Percentiles rank a stretch among this genome's conserved stretches.
These are phyloP conservation scores for Tetramorium parvispinum DNA, from an alignment of 1,140 invertebrate species.

Conservation along the genomic window DNA sequence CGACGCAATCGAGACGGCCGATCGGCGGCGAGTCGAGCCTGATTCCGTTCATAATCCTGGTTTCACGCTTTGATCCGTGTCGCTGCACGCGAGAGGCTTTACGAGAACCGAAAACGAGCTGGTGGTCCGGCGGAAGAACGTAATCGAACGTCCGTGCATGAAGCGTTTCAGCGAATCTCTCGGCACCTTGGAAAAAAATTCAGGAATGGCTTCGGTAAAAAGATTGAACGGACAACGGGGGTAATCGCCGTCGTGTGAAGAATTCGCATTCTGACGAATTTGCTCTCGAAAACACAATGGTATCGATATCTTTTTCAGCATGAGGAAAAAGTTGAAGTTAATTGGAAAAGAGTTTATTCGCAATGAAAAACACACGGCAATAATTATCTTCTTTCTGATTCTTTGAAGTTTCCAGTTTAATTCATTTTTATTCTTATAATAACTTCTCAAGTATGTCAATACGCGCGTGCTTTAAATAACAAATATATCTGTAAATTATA, in stretches of 20 bases:
- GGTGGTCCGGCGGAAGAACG: constrained; percentile 45
- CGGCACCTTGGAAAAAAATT: background rate
- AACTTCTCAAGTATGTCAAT: background rate
- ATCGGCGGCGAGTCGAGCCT: constrained; percentile 11
- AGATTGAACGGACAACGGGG: background rate
- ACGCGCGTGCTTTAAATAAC: background rate
- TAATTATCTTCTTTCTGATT: background rate
- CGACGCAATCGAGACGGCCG: constrained; percentile 8
- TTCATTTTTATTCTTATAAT: background rate
- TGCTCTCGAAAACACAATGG: background rate
- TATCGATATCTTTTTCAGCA: background rate
- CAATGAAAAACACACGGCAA: background rate
- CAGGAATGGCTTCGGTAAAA: background rate
- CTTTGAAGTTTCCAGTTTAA: background rate
- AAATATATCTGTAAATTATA: background rate
- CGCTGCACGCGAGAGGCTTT: constrained; percentile 42
- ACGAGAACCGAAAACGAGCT: constrained; percentile 33
- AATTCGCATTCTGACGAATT: constrained; percentile 24
- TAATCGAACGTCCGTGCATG: constrained; percentile 49
- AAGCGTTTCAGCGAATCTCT: constrained; percentile 24
- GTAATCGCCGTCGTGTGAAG: background rate
- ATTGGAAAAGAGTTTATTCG: background rate
- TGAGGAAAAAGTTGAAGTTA: background rate
- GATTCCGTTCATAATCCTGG: constrained; percentile 43
- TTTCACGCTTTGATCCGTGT: constrained; percentile 60